Conservation (phyloP, 2,113 vertebrate species). For the Neogobius melanostomus region DNA sequence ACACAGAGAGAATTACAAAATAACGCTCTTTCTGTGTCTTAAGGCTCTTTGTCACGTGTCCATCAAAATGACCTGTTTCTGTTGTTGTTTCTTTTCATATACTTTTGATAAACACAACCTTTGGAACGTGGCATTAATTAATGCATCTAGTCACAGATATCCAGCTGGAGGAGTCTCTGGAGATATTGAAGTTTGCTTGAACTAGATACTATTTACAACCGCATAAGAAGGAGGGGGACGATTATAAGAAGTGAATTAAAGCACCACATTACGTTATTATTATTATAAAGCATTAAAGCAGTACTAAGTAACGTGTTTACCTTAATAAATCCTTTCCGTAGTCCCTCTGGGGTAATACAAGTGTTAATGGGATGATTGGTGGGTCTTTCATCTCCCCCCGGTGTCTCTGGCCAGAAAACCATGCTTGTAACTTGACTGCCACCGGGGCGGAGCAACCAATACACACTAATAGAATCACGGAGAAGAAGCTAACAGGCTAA, state of each 20-base stretch:
- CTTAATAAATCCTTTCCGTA: too few species aligned
- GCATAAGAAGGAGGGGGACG: not conserved
- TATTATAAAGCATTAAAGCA: too few species aligned
- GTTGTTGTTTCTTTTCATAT: not conserved
- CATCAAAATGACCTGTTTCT: constrained; percentile 32
- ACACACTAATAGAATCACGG: too few species aligned
- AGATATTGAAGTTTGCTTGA: constrained; percentile 7
- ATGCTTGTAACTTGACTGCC: too few species aligned
- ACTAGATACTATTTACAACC: constrained; percentile 10
- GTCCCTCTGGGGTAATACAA: too few species aligned
- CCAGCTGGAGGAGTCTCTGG: constrained; percentile 11
- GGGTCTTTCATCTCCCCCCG: too few species aligned
- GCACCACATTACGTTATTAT: not conserved
- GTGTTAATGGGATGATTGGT: too few species aligned
- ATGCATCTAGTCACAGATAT: constrained; percentile 28
- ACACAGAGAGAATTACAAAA: constrained; percentile 45
- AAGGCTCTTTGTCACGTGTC: constrained; percentile 26
- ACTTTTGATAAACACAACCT: not conserved
- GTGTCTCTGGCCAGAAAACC: too few species aligned
- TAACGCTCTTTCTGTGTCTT: constrained; percentile 48
- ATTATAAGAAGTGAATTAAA: not conserved
- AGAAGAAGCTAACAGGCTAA: too few species aligned
- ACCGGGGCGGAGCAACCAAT: too few species aligned
- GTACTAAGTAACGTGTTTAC: too few species aligned
- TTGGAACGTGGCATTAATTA: constrained; percentile 32